Conservation (phyloP, 2,888 invertebrate species). For the Lordiphosa fenestrarum region DNA sequence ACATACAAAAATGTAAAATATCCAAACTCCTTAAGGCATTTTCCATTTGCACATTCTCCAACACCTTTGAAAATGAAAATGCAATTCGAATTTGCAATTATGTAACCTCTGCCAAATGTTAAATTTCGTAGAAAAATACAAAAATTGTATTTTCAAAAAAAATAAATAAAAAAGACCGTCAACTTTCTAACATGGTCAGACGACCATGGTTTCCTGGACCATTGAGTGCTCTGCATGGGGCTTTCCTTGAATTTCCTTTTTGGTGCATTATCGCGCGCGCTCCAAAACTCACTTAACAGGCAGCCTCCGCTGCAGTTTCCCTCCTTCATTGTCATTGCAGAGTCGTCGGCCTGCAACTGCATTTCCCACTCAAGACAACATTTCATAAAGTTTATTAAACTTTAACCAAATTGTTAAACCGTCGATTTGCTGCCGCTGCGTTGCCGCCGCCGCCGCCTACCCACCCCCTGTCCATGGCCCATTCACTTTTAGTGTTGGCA, state of each 20-base stretch:
- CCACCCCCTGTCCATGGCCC: conserved; percentile 8
- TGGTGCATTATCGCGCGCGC: conserved; percentile 11
- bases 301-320: conserved; percentile 10
- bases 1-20: too few relatives aligned
- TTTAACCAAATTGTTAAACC: conserved; percentile 71
- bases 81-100: conserved; percentile 8
- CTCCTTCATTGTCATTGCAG: conserved; percentile 54
- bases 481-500: conserved; percentile 53
- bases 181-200: conserved; percentile 53
- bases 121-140: conserved; percentile 3
- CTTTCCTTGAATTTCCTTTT: conserved; percentile 54
- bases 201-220: conserved; percentile 47
- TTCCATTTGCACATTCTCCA: conserved; percentile 6
- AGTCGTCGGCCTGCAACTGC: conserved; percentile 50
- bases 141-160: conserved; percentile 4
- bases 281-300: conserved; percentile 21
- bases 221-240: conserved; percentile 16
- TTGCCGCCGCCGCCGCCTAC: conserved; percentile 20
- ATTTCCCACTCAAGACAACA: conserved; percentile 73
- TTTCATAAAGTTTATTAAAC: conserved; percentile 75
- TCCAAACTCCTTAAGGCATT: too few relatives aligned
- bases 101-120: background rate
- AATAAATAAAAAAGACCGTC: conserved; percentile 19
- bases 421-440: conserved; percentile 33
- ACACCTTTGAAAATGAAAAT: conserved; percentile 15